Percentiles rank a stretch among this genome's conserved stretches.
phyloP scores from a whole-genome alignment of 1,140 invertebrate species.

The Trigoniulus corallinus region DNA sequence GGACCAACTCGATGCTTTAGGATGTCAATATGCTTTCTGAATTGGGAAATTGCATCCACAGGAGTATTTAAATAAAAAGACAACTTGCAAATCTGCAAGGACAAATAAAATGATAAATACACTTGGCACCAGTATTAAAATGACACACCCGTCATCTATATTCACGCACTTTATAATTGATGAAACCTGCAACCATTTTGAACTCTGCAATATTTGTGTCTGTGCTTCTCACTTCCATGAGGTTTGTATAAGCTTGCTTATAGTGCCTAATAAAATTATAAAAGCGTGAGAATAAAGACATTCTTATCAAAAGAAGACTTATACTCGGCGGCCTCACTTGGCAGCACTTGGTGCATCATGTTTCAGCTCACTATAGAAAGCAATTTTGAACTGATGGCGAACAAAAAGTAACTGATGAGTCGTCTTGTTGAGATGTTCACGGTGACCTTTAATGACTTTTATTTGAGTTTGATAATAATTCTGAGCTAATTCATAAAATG shows the following conservation, averaged over 20 bases:
- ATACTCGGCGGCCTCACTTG: slow-evolving; percentile 43
- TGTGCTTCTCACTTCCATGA: slow-evolving; percentile 67
- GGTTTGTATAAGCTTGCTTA: slow-evolving; percentile 73
- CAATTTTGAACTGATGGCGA: slow-evolving; percentile 92
- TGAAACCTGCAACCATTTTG: slow-evolving; percentile 81
- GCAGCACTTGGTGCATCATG: slow-evolving; percentile 74
- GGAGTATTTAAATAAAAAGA: slow-evolving; percentile 75
- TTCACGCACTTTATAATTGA: slow-evolving; percentile 93
- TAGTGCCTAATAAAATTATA: too few relatives aligned
- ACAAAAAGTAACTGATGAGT: slow-evolving; percentile 84
- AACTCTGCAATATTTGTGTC: slow-evolving; percentile 86
- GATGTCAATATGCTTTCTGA: slow-evolving; percentile 73
- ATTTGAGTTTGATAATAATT: slow-evolving; percentile 80
- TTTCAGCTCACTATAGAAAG: slow-evolving; percentile 84
- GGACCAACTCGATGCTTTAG: slow-evolving; percentile 60
- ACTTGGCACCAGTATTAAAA: not conserved
- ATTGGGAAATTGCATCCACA: slow-evolving; percentile 83
- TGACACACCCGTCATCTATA: too few relatives aligned
- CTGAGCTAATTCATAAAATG: slow-evolving; percentile 81
- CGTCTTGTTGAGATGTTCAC: slow-evolving; percentile 79
- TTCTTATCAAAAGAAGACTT: not conserved
- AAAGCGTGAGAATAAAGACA: slow-evolving; percentile 17
- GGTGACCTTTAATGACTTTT: slow-evolving; percentile 68
- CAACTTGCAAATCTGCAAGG: slow-evolving; percentile 46
- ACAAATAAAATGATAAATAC: slow-evolving; percentile 5